phyloP scores from a whole-genome alignment of 2,888 invertebrate species.

The Tridacna gigas region DNA sequence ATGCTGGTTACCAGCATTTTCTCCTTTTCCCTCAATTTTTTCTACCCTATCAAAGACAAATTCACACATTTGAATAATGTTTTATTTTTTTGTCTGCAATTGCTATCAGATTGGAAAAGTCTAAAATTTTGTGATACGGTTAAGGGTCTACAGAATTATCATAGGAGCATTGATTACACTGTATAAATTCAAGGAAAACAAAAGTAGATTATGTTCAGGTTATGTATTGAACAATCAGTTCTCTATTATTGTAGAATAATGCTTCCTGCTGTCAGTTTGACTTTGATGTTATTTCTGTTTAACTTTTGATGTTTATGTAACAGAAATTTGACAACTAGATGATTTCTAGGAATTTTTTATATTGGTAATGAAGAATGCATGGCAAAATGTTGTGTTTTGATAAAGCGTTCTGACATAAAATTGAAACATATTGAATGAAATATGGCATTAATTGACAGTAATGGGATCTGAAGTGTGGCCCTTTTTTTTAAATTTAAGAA shows the following conservation, averaged over 20 bases:
- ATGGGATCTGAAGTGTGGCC: too few relatives aligned
- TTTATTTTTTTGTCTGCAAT: too few relatives aligned
- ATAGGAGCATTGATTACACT: slow-evolving; percentile 8
- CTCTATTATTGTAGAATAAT: slow-evolving; percentile 19
- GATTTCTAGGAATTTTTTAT: neutral
- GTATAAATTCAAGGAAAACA: slow-evolving; percentile 28
- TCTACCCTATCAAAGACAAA: too few relatives aligned
- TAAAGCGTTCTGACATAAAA: neutral
- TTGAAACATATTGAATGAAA: neutral
- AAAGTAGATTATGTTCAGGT: slow-evolving; percentile 44
- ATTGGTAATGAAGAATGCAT: neutral
- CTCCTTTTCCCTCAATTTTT: too few relatives aligned
- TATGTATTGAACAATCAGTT: slow-evolving; percentile 28
- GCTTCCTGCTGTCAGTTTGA: slow-evolving; percentile 48
- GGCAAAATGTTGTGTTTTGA: slow-evolving; percentile 10
- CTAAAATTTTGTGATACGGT: too few relatives aligned
- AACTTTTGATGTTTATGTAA: slow-evolving; percentile 13
- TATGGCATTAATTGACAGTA: slow-evolving; percentile 6
- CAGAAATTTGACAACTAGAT: neutral
- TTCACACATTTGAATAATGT: too few relatives aligned
- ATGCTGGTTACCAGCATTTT: too few relatives aligned
- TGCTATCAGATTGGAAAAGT: too few relatives aligned
- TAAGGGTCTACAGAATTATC: neutral
- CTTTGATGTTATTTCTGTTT: slow-evolving; percentile 31
- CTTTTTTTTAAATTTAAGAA: too few relatives aligned